Evolutionary conservation across 23 tunicate genomes (phyloP).

Genomic region (Phallusia fumigata): DNA sequence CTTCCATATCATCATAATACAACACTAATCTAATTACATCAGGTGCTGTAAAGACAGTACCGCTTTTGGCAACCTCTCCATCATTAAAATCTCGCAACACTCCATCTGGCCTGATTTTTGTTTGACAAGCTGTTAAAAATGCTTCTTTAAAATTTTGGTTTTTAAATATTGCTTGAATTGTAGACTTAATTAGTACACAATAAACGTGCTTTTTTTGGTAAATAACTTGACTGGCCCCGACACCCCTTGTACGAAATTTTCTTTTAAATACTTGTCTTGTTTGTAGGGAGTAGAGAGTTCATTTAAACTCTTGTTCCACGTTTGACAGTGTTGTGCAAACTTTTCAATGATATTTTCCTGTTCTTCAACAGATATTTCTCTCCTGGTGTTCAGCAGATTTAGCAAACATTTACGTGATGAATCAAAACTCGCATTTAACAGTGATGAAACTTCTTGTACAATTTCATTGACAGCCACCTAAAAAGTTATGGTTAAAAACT

Average conservation of each 20-base stretch:
- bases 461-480: constrained; percentile 8
- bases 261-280: background rate
- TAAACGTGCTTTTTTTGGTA: background rate
- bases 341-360: background rate
- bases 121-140: background rate
- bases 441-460: background rate
- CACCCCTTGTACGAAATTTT: background rate
- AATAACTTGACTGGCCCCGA: background rate
- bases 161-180: background rate
- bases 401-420: background rate
- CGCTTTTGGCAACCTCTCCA: constrained; percentile 5
- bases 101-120: background rate
- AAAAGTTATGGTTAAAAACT: background rate
- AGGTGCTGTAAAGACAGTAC: background rate
- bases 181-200: background rate
- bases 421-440: background rate
- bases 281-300: constrained; percentile 1
- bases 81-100: constrained; percentile 1
- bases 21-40: background rate
- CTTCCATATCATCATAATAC: constrained; percentile 21
- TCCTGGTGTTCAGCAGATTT: background rate
- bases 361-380: background rate
- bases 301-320: background rate
- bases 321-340: background rate
- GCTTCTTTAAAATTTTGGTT: background rate